Evolutionary conservation across 2,888 invertebrate species (phyloP).

Genomic region (Nebria brevicollis): DNA sequence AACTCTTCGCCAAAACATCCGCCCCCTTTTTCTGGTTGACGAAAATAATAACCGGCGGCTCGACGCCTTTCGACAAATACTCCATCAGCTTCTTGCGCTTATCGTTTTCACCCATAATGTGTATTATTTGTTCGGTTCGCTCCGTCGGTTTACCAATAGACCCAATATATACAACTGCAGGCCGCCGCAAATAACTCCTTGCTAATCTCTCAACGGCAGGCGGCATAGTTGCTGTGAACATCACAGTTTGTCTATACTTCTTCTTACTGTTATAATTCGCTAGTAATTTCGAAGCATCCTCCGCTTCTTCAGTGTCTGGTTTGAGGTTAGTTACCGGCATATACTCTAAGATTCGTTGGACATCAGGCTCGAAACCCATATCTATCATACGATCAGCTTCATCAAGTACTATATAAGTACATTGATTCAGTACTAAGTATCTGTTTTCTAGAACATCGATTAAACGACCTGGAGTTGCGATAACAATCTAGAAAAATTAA

Average conservation of each 20-base stretch:
- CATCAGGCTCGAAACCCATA: slow-evolving; percentile 99
- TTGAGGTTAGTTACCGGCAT: slow-evolving; percentile 99
- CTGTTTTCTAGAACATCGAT: slow-evolving; percentile 98
- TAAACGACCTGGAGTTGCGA: slow-evolving; percentile 98
- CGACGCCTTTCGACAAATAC: slow-evolving; percentile 88
- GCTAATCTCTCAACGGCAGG: slow-evolving; percentile 97
- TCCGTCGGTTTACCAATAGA: slow-evolving; percentile 93
- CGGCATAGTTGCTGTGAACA: slow-evolving; percentile 99
- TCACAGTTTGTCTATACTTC: slow-evolving; percentile 99
- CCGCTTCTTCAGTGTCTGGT: slow-evolving; percentile 98
- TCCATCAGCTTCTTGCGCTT: slow-evolving; percentile 97
- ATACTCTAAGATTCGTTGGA: slow-evolving; percentile 96
- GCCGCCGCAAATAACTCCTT: slow-evolving; percentile 91
- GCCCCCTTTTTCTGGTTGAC: slow-evolving; percentile 99
- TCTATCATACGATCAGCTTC: slow-evolving; percentile 99
- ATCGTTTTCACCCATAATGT: slow-evolving; percentile 94
- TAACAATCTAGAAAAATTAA: slow-evolving; percentile 78
- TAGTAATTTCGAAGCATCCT: slow-evolving; percentile 85
- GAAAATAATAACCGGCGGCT: slow-evolving; percentile 98
- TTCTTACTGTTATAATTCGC: slow-evolving; percentile 96
- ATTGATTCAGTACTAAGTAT: slow-evolving; percentile 95
- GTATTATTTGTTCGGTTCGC: slow-evolving; percentile 96
- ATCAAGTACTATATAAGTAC: slow-evolving; percentile 96
- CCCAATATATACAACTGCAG: slow-evolving; percentile 76
- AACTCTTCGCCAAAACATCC: slow-evolving; percentile 92